phyloP scores from a whole-genome alignment of 1,140 invertebrate genomes.

The Penaeus chinensis region DNA sequence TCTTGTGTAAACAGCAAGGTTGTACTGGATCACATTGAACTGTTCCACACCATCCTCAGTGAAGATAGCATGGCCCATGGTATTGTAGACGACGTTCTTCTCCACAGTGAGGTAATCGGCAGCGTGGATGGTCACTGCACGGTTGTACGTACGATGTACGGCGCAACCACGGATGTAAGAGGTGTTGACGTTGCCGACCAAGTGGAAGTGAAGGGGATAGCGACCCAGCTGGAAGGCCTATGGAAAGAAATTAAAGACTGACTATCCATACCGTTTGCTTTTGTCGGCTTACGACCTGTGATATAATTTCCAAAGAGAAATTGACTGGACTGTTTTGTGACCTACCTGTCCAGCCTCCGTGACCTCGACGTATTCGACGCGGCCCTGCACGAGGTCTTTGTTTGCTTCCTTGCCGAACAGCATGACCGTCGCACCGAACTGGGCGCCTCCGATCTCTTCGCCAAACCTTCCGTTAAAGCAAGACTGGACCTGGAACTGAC shows the following conservation, averaged over 20 bases:
- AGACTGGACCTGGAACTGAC: constrained; percentile 52
- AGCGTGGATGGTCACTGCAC: constrained; percentile 59
- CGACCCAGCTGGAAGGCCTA: constrained; percentile 59
- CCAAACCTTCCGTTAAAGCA: constrained; percentile 58
- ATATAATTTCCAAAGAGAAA: too few species aligned
- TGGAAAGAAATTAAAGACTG: background rate
- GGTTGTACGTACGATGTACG: constrained; percentile 61
- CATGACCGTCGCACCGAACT: constrained; percentile 58
- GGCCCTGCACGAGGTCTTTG: constrained; percentile 44
- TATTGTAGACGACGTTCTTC: constrained; percentile 59
- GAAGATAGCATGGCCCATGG: constrained; percentile 59
- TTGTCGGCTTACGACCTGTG: background rate
- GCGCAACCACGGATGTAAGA: constrained; percentile 55
- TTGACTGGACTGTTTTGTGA: background rate
- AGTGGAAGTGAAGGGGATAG: constrained; percentile 61
- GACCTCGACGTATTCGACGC: constrained; percentile 53
- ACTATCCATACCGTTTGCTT: background rate
- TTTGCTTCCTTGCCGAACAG: constrained; percentile 44
- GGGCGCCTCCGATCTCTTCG: constrained; percentile 45
- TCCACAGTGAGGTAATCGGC: constrained; percentile 51
- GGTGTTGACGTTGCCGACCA: constrained; percentile 47
- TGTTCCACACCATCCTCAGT: constrained; percentile 61
- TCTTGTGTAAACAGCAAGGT: constrained; percentile 54
- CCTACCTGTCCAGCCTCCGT: constrained; percentile 59
- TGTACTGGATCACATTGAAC: constrained; percentile 57